These are phyloP conservation scores for Terrapene triunguis DNA, from an alignment of 2,113 vertebrate species.

Conservation along the genomic window DNA sequence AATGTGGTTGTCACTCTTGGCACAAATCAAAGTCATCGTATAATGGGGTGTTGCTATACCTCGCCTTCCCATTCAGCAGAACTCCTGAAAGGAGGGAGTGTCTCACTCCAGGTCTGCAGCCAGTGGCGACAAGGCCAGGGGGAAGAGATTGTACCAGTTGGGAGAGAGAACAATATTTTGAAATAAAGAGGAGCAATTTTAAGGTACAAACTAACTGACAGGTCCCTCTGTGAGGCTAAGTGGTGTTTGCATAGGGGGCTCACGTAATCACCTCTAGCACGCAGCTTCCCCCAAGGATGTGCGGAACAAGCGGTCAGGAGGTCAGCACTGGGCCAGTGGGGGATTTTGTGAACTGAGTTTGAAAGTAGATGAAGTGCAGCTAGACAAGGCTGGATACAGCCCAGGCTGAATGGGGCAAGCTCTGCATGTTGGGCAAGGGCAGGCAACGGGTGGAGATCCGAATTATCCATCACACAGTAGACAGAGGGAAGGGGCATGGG, in stretches of 20 bases:
- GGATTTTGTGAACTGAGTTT: not conserved
- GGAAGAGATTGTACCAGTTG: not conserved
- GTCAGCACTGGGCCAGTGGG: accelerated
- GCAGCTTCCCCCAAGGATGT: accelerated
- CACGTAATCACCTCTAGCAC: not conserved
- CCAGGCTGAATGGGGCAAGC: not conserved
- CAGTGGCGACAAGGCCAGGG: constrained; percentile 9
- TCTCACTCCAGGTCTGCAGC: not conserved
- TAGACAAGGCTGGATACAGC: not conserved
- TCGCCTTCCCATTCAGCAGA: not conserved
- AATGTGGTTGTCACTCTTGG: not conserved
- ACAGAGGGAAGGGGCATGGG: not conserved
- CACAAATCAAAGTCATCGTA: not conserved
- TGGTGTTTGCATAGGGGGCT: not conserved
- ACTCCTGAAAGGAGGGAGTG: not conserved
- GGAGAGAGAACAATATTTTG: not conserved
- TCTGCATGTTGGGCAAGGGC: not conserved
- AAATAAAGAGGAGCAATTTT: constrained; percentile 19
- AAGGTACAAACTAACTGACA: accelerated
- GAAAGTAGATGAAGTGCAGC: not conserved
- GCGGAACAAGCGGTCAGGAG: accelerated
- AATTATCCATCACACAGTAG: not conserved
- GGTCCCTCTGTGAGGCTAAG: not conserved
- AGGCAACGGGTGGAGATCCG: not conserved
- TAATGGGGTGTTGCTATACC: not conserved